Conservation (phyloP, 2,888 invertebrate species). For the Auanema sp. region DNA sequence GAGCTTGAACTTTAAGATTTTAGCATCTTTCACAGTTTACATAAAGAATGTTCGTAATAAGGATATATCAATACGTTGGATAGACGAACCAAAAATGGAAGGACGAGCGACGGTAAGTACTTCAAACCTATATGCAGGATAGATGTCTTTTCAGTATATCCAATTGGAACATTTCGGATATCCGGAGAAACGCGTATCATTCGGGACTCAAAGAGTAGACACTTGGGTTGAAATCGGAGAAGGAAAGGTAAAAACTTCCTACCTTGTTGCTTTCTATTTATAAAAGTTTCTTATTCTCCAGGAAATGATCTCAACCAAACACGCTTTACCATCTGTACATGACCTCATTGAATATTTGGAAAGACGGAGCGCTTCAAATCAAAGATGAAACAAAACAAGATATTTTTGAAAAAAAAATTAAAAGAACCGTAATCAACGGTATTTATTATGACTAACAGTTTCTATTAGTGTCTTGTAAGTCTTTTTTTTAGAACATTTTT, state of each 20-base stretch:
- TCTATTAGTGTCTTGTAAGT: too few relatives aligned
- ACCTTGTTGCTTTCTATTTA: background rate
- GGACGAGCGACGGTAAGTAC: background rate
- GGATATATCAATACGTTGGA: background rate
- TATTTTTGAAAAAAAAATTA: too few relatives aligned
- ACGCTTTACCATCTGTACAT: slow-evolving; percentile 3
- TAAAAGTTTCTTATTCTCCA: background rate
- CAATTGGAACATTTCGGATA: background rate
- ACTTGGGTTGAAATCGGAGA: too few relatives aligned
- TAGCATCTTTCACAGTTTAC: slow-evolving; percentile 5
- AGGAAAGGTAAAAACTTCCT: background rate
- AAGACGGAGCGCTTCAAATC: background rate
- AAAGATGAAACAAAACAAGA: too few relatives aligned
- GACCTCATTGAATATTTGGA: background rate
- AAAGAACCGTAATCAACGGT: too few relatives aligned
- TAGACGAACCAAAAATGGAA: slow-evolving; percentile 1
- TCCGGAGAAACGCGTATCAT: background rate
- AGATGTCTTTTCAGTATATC: background rate
- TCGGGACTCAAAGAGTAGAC: background rate
- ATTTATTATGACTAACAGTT: too few relatives aligned
- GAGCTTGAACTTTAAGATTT: background rate
- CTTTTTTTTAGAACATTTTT: too few relatives aligned
- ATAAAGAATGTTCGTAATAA: background rate
- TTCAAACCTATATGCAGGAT: too few relatives aligned
- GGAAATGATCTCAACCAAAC: slow-evolving; percentile 1